Evolutionary conservation across 2,888 invertebrate species (phyloP), one percentile per base, ranked within the genome.

Genomic region (Melolontha melolontha): DNA sequence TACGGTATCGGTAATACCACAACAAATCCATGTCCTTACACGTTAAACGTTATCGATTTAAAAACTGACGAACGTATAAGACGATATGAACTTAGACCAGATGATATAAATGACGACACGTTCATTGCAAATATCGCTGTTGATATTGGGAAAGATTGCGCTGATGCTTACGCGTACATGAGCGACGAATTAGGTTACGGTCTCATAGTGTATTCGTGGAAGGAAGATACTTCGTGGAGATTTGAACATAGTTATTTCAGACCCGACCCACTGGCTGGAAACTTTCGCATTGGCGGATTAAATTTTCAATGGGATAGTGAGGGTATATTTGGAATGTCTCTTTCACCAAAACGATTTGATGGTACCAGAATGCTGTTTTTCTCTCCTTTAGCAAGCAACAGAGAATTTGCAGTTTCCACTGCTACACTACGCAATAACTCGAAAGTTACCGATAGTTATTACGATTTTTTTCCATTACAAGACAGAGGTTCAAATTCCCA

Each of bases 81-180:
- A 11, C 42, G 42, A 5, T 42, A 42, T 22, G 89, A 87, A 64
- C 86, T 93, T 72, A 87, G 88, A 14, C 84, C 89, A 0, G 91
- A 92, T 70, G 93, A 94, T 76, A 92, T 90, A 16, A 91, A 92
- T 71, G 22, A 22, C 63, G 88, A 91, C 47, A 93, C 93, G 0
- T 94, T 94, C 80, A 93, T 94, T 70, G 94, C 94, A n/a, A 94
- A 93, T 78, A 92, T 93, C 67, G 92, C 91, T n/a, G 87, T 94
- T 1, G 94, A 95, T 77, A 85, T 92, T 72, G 92, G 92, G 34
- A 85, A 86, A 74, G 87, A 85, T 49, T 94, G 93, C 77, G 91
- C 92, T 2, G 92, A 93, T 77, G 88, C 91, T 0, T 92, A 86
- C 78, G 93, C 93, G 0, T 94, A 94, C 80, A 88, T 93, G 83